Conservation (phyloP, 2,888 invertebrate species). For the Drosophila kuntzei region DNA sequence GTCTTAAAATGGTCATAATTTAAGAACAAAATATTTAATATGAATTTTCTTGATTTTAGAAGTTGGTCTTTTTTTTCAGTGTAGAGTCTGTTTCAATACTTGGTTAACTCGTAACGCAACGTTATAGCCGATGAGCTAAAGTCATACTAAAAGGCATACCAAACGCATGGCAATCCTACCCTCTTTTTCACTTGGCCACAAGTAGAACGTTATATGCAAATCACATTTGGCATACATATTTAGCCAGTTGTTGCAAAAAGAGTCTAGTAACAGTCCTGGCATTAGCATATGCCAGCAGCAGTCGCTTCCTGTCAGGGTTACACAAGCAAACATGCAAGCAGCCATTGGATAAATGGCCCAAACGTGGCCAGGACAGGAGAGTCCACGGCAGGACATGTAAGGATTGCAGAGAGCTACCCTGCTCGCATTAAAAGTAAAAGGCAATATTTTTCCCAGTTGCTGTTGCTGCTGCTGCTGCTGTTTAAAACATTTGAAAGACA, state of each 20-base stretch:
- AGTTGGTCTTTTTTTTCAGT: no score
- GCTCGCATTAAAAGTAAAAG: conserved; percentile 41
- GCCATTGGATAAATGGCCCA: conserved; percentile 37
- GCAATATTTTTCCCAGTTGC: conserved; percentile 31
- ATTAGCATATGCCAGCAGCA: conserved; percentile 73
- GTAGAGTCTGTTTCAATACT: conserved; percentile 29
- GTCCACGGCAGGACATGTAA: conserved; percentile 30
- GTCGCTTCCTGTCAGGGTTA: conserved; percentile 34
- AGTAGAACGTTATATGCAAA: conserved; percentile 75
- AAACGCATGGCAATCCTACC: conserved; percentile 22
- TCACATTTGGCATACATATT: conserved; percentile 79
- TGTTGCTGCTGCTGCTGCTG: conserved; percentile 5
- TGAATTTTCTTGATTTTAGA: no score
- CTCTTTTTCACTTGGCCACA: conserved; percentile 3
- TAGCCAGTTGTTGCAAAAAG: conserved; percentile 65
- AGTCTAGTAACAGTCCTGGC: conserved; percentile 51
- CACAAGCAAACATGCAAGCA: conserved; percentile 43
- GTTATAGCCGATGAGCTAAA: conserved; percentile 20
- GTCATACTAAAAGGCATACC: conserved; percentile 69
- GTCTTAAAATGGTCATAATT: no score
- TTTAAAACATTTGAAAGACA: conserved; percentile 28
- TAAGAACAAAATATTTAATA: no score
- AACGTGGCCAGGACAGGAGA: conserved; percentile 8
- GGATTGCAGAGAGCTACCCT: conserved; percentile 16
- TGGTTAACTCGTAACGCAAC: conserved; percentile 49